Base-by-base conservation (phyloP, 2,797 vertebrate genomes). In the Mareca strepera region DNA sequence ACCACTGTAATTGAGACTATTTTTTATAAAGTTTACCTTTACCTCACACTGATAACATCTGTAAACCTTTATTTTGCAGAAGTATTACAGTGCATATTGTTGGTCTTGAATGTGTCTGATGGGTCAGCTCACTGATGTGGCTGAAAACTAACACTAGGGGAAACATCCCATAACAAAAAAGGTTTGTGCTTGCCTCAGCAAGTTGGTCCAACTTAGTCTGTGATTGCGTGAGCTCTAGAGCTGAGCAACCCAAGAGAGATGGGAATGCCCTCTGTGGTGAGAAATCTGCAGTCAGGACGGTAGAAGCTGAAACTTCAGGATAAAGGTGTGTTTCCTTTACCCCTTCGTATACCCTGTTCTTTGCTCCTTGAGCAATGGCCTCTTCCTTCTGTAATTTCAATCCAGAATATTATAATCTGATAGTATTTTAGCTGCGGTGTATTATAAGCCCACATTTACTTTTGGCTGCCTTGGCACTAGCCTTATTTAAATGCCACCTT, bases 11-110 rank as follows among this genome's bases (percentile, higher is more conserved):
- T 39, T 58, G 86, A 92, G 62, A 53, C 59, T 2, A 8, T 70
- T 93, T 44, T 64, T 81, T 78, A 22, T 31, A 35, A 60, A 90
- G 79, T 59, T 95, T 82, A 70, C 93, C 64, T 93, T 83, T 81
- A 33, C 73, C 73, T 94, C 44, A 70, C 53, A 75, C 2, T 0
- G 88, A 46, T 69, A 64, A 58, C 0, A 1, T 64, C 41, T 84
- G 66, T 1, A 28, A 48, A 37, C 85, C 31, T 78, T 39, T 33
- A 12, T 64, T 69, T 69, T 69, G 39, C n/a, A 50, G 22, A 31
- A 31, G 44, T 2, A 0, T 62, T 55, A 17, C 23, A 13, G 3
- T 33, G 44, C 12, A 7, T 12, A 1, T 28, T 35, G 18, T 50
- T 53, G 29, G 33, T 37, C 62, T 55, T 35, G 33, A 56, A 46